A percentile compares a stretch with the other conserved stretches of the same genome.
phyloP scores from a whole-genome alignment of 2,888 invertebrate species.

The Athalia rosae region DNA sequence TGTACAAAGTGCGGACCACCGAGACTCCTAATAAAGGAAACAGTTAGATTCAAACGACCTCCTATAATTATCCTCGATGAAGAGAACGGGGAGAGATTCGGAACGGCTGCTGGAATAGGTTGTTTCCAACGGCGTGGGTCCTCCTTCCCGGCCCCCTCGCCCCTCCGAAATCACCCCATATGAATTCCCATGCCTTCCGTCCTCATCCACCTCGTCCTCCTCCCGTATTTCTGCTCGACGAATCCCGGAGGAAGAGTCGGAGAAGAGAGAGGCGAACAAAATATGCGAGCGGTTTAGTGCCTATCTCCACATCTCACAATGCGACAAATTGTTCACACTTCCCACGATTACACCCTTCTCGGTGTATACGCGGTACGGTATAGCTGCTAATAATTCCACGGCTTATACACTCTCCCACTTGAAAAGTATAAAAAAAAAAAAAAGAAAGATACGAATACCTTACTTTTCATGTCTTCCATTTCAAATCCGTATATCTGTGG shows the following conservation, averaged over 20 bases:
- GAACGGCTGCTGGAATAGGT: too few relatives aligned
- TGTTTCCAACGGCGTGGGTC: too few relatives aligned
- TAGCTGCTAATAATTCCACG: background rate
- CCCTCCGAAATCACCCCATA: too few relatives aligned
- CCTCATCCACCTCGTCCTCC: constrained; percentile 55
- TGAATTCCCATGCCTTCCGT: constrained; percentile 55
- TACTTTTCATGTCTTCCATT: too few relatives aligned
- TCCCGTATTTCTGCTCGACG: constrained; percentile 16
- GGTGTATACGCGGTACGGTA: background rate
- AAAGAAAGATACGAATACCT: too few relatives aligned
- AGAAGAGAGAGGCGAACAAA: background rate
- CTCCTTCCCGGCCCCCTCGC: too few relatives aligned
- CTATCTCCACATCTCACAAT: constrained; percentile 66
- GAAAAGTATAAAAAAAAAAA: background rate
- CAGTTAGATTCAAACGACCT: constrained; percentile 74
- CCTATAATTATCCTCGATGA: constrained; percentile 69
- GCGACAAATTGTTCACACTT: constrained; percentile 74
- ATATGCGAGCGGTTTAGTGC: constrained; percentile 48
- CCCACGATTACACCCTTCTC: constrained; percentile 58
- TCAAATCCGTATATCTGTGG: too few relatives aligned
- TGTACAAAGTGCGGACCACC: constrained; percentile 57
- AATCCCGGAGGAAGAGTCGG: background rate
- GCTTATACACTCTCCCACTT: background rate
- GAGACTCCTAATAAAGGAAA: constrained; percentile 74
- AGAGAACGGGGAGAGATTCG: too few relatives aligned